Conservation (phyloP, 2,797 vertebrate species). For the Falco columbarius region DNA sequence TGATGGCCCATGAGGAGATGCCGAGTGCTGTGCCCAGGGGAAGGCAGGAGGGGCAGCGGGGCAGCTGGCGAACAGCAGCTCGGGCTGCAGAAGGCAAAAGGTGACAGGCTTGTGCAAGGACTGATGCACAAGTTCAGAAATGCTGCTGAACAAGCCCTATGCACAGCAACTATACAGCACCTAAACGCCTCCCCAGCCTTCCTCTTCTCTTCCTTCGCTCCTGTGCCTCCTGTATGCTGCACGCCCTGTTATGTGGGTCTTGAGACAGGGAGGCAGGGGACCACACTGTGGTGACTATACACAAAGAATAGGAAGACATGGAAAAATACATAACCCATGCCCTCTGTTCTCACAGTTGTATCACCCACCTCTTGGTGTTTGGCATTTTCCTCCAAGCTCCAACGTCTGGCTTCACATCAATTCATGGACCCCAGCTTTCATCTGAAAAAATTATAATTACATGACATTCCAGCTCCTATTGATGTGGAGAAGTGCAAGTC, state of each 20-base stretch:
- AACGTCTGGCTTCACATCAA: background rate
- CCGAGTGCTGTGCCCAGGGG: background rate
- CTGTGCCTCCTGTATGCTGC: background rate
- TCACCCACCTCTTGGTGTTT: background rate
- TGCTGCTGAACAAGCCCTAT: background rate
- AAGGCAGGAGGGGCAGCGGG: background rate
- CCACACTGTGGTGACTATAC: background rate
- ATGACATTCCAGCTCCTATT: background rate
- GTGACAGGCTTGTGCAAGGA: background rate
- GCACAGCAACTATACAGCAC: background rate
- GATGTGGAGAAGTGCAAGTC: slow-evolving; percentile 18
- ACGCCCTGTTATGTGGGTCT: background rate
- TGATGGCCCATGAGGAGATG: background rate
- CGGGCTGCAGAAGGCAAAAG: background rate
- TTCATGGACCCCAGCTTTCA: background rate
- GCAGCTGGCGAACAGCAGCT: rapidly evolving
- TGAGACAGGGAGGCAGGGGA: background rate
- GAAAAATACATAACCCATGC: background rate
- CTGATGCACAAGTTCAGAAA: background rate
- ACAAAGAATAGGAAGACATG: background rate
- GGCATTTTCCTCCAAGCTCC: background rate
- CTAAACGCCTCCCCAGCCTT: background rate
- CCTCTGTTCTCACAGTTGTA: background rate
- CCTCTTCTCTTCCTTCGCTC: background rate
- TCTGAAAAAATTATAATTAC: slow-evolving; percentile 2